These are phyloP conservation scores for Siniperca knerii DNA, from an alignment of 2,113 vertebrate genomes.

Conservation along the genomic window DNA sequence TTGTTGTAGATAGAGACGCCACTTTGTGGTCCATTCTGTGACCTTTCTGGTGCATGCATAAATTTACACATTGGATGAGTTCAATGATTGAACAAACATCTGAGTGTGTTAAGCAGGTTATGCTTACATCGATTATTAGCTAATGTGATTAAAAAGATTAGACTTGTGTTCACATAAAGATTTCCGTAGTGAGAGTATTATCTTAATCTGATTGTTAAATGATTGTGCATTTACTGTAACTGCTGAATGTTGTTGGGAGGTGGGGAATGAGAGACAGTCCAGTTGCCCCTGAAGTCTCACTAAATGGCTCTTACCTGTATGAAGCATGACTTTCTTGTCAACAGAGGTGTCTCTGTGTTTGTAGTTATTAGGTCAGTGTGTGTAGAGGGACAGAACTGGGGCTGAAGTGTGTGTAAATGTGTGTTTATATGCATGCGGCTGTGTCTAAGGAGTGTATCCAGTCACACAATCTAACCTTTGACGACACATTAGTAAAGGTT, in stretches of 20 bases:
- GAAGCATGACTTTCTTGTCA: not conserved
- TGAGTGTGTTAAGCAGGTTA: conserved; percentile 31
- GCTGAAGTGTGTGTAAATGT: conserved; percentile 40
- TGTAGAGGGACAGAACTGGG: conserved; percentile 18
- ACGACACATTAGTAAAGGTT: no score
- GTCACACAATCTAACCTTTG: no score
- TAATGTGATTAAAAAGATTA: conserved; percentile 54
- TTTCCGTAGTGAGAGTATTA: conserved; percentile 10
- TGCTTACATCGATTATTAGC: conserved; percentile 26
- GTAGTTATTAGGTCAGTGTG: conserved; percentile 36
- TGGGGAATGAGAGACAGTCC: not conserved
- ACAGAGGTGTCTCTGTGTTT: conserved; percentile 23
- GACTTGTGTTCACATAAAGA: not conserved
- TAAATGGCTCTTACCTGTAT: not conserved
- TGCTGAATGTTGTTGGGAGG: not conserved
- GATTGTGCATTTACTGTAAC: conserved; percentile 3
- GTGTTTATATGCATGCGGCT: conserved; percentile 34
- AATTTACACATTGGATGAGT: conserved; percentile 9
- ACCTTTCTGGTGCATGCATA: not conserved
- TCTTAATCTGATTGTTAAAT: conserved; percentile 42
- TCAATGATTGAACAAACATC: conserved; percentile 21
- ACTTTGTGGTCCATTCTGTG: not conserved
- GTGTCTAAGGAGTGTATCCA: conserved; percentile 30
- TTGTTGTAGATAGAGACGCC: not conserved
- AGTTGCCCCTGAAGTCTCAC: not conserved